Percentiles rank a stretch among this genome's conserved stretches.
These are phyloP conservation scores for Sabatieria punctata DNA, from an alignment of 2,888 invertebrate genomes.

Conservation along the genomic window DNA sequence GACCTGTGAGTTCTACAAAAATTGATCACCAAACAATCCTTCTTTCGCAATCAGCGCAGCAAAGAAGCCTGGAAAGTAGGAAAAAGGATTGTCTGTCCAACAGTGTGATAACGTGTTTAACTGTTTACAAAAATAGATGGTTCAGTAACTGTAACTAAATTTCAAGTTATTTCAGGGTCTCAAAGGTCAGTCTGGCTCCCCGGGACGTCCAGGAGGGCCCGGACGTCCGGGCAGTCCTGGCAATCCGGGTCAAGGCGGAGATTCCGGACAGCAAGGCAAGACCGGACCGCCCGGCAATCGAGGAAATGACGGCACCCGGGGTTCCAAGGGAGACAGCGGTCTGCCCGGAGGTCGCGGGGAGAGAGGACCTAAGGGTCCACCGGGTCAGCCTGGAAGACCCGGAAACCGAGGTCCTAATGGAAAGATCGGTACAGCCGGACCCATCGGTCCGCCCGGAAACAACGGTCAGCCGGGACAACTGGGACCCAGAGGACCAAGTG, in stretches of 20 bases:
- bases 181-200: not conserved
- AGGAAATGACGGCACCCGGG: constrained; percentile 19
- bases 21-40: no score
- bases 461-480: constrained; percentile 21
- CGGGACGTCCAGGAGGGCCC: constrained; percentile 11
- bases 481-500: constrained; percentile 18
- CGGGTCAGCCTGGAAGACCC: constrained; percentile 16
- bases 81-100: no score
- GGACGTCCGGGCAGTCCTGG: constrained; percentile 21
- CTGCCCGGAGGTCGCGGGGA: constrained; percentile 19
- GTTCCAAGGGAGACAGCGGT: constrained; percentile 18
- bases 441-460: constrained; percentile 20
- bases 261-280: constrained; percentile 15
- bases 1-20: no score
- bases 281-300: constrained; percentile 17
- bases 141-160: no score
- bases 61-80: no score
- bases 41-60: no score
- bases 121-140: no score
- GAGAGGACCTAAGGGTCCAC: constrained; percentile 7
- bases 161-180: not conserved
- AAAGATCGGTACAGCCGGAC: not conserved
- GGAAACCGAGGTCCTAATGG: constrained; percentile 21
- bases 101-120: no score
- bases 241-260: constrained; percentile 22